A percentile compares a stretch with the other conserved stretches of the same genome.
Conservation (phyloP, 2,113 vertebrate species). For the Plestiodon gilberti region DNA sequence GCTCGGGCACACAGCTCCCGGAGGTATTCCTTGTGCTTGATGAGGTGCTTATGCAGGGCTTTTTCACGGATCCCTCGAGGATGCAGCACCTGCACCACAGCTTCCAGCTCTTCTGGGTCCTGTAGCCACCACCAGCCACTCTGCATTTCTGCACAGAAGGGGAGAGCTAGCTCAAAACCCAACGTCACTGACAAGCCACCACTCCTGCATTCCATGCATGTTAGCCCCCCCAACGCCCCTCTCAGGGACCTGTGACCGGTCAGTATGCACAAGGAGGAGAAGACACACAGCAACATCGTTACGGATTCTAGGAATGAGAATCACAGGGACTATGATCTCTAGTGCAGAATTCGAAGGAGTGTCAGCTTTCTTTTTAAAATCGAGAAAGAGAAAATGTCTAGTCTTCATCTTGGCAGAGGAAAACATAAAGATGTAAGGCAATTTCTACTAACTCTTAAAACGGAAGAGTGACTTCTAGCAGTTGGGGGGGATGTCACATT, state of each 20-base stretch:
- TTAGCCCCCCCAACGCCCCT: background rate
- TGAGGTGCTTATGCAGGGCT: constrained; percentile 91
- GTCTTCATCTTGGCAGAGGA: background rate
- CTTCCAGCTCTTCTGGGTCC: constrained; percentile 84
- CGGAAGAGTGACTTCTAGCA: too few relatives aligned
- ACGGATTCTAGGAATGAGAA: background rate
- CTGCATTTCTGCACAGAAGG: constrained; percentile 82
- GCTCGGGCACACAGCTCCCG: constrained; percentile 84
- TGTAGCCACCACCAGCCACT: constrained; percentile 96
- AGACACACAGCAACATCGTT: background rate
- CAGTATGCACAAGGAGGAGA: background rate
- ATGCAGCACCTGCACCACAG: constrained; percentile 84
- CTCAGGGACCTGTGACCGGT: background rate
- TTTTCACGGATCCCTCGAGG: constrained; percentile 91
- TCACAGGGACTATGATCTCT: background rate
- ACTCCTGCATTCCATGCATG: background rate
- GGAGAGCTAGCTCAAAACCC: background rate
- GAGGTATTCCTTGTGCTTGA: constrained; percentile 92
- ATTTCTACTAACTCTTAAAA: background rate
- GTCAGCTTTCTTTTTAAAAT: background rate
- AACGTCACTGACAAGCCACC: background rate
- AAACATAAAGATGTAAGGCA: background rate
- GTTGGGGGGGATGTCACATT: background rate
- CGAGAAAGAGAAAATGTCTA: background rate
- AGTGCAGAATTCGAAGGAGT: background rate